Evolutionary conservation across 2,113 vertebrate genomes (phyloP).

Genomic region (Eulacestoma nigropectus): DNA sequence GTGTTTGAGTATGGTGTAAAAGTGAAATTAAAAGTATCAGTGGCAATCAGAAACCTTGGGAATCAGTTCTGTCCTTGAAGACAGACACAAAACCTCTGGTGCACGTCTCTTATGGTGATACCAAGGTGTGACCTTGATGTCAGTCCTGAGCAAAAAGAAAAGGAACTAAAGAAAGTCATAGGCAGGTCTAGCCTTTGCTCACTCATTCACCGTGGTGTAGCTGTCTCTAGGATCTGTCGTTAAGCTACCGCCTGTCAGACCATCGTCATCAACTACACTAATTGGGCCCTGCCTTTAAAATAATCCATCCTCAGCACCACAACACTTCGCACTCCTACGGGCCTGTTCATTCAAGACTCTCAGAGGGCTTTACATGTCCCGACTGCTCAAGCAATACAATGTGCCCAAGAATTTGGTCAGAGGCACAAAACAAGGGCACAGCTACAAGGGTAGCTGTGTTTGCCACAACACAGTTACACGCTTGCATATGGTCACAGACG

Average conservation of each 20-base stretch:
- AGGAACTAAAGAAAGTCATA: not conserved
- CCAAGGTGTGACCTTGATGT: fast-evolving
- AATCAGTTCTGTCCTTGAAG: not conserved
- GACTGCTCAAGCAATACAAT: not conserved
- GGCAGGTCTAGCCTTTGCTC: not conserved
- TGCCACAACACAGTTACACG: not conserved
- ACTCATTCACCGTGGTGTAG: not conserved
- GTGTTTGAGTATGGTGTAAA: not conserved
- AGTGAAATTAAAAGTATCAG: not conserved
- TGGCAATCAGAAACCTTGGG: not conserved
- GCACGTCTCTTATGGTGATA: fast-evolving
- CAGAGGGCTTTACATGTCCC: not conserved
- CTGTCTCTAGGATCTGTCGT: not conserved
- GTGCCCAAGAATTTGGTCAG: constrained; percentile 16
- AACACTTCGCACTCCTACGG: not conserved
- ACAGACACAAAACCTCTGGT: not conserved
- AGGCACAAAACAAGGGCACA: no score
- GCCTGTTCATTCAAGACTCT: constrained; percentile 31
- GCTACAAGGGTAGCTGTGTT: not conserved
- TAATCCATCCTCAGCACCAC: constrained; percentile 9
- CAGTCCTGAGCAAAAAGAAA: not conserved
- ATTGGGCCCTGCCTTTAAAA: constrained; percentile 30
- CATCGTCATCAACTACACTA: not conserved
- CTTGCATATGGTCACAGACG: fast-evolving
- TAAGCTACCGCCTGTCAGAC: not conserved